Evolutionary conservation across 2,888 invertebrate species (phyloP).

Genomic region (Microdon myrmicae): DNA sequence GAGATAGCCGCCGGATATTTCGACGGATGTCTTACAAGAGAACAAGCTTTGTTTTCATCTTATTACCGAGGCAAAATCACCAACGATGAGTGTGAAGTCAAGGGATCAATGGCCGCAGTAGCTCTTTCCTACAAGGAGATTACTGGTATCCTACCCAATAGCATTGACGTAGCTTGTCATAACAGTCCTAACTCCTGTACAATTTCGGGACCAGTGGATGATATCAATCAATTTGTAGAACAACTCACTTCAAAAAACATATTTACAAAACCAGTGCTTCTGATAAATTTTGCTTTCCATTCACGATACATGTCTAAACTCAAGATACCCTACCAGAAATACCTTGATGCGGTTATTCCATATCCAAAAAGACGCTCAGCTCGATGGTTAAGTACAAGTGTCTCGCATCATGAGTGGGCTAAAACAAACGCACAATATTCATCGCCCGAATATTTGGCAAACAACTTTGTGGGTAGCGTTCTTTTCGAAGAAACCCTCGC

Average conservation of each 20-base stretch:
- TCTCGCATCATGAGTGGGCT: constrained; percentile 77
- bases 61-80: constrained; percentile 84
- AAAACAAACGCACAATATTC: constrained; percentile 70
- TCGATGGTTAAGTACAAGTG: constrained; percentile 86
- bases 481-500: constrained; percentile 72
- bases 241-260: constrained; percentile 75
- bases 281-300: constrained; percentile 88
- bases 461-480: constrained; percentile 76
- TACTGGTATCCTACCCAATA: constrained; percentile 73
- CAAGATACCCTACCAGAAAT: constrained; percentile 74
- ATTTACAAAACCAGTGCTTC: constrained; percentile 84
- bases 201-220: constrained; percentile 83
- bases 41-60: constrained; percentile 85
- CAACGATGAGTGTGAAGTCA: constrained; percentile 75
- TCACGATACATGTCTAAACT: constrained; percentile 79
- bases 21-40: constrained; percentile 87
- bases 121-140: constrained; percentile 73
- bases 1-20: constrained; percentile 95
- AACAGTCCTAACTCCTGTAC: constrained; percentile 86
- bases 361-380: constrained; percentile 74
- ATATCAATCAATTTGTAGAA: constrained; percentile 73
- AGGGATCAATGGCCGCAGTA: constrained; percentile 89
- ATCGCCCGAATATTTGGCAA: constrained; percentile 88
- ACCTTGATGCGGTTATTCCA: constrained; percentile 73
- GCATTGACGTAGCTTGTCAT: constrained; percentile 86